Conservation (phyloP, 2,888 invertebrate genomes). For the Taenaris catops region DNA sequence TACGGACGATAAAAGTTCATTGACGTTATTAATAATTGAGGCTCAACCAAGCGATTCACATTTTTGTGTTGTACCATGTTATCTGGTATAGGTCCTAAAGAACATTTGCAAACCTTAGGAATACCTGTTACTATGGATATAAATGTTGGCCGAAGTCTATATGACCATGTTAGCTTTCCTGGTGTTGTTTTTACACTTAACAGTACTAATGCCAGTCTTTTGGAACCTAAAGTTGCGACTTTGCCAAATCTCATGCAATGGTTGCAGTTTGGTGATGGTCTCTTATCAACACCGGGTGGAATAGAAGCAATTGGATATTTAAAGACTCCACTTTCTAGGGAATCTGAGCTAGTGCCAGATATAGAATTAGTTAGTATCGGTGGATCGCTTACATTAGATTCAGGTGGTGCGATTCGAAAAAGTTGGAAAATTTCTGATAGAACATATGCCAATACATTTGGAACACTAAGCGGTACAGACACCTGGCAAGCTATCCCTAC, state of each 20-base stretch:
- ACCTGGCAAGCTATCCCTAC: slow-evolving; percentile 84
- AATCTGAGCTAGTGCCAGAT: slow-evolving; percentile 81
- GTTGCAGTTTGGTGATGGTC: slow-evolving; percentile 73
- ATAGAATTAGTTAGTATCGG: slow-evolving; percentile 83
- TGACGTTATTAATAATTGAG: too few relatives aligned
- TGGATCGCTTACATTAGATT: slow-evolving; percentile 82
- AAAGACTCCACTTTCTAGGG: slow-evolving; percentile 77
- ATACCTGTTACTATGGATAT: slow-evolving; percentile 82
- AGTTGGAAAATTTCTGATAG: slow-evolving; percentile 79
- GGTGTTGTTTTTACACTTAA: slow-evolving; percentile 70
- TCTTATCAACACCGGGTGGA: slow-evolving; percentile 80
- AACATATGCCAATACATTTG: slow-evolving; percentile 77
- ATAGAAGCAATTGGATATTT: slow-evolving; percentile 84
- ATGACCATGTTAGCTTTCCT: slow-evolving; percentile 80
- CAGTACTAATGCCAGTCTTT: slow-evolving; percentile 58
- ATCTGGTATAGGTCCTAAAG: slow-evolving; percentile 84
- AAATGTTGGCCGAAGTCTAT: slow-evolving; percentile 83
- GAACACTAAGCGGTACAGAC: slow-evolving; percentile 74
- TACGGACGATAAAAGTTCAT: too few relatives aligned
- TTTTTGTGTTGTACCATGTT: too few relatives aligned
- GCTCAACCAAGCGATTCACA: too few relatives aligned
- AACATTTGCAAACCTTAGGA: slow-evolving; percentile 75
- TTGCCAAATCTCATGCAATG: slow-evolving; percentile 60
- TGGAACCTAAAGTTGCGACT: slow-evolving; percentile 61
- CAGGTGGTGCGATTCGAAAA: slow-evolving; percentile 69